Conservation (phyloP, 2,888 invertebrate genomes). For the Ophion ventricosus region DNA sequence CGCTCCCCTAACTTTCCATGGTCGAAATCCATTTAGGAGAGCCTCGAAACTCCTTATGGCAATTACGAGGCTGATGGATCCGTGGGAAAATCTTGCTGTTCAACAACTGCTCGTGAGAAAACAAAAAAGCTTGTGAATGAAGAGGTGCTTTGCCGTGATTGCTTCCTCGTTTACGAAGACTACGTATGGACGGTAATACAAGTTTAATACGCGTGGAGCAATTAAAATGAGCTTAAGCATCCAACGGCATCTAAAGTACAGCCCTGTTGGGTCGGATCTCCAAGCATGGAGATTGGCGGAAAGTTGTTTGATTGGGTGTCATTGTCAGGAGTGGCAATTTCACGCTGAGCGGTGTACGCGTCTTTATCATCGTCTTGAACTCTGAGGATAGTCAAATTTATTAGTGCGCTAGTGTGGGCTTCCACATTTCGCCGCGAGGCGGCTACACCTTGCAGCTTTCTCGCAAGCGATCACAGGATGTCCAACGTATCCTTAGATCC, state of each 20-base stretch:
- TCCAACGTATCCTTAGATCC: too few species aligned
- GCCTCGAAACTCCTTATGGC: conserved; percentile 1
- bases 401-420: too few species aligned
- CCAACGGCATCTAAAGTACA: conserved; percentile 21
- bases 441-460: too few species aligned
- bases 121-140: conserved; percentile 27
- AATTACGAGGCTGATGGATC: conserved; percentile 13
- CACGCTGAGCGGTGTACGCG: background rate
- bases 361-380: background rate
- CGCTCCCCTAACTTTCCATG: too few species aligned
- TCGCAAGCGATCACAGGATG: too few species aligned
- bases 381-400: too few species aligned
- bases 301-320: conserved; percentile 36
- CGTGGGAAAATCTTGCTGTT: conserved; percentile 23
- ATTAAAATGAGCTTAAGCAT: conserved; percentile 56
- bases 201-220: conserved; percentile 44
- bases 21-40: background rate
- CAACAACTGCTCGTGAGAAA: conserved; percentile 27
- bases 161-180: conserved; percentile 51
- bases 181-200: conserved; percentile 44
- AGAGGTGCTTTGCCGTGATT: conserved; percentile 37
- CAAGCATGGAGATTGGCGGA: conserved; percentile 25
- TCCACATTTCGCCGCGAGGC: too few species aligned
- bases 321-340: conserved; percentile 7
- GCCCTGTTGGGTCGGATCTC: conserved; percentile 1